Evolutionary conservation across 2,888 invertebrate species (phyloP).

Genomic region (Philonicus albiceps): DNA sequence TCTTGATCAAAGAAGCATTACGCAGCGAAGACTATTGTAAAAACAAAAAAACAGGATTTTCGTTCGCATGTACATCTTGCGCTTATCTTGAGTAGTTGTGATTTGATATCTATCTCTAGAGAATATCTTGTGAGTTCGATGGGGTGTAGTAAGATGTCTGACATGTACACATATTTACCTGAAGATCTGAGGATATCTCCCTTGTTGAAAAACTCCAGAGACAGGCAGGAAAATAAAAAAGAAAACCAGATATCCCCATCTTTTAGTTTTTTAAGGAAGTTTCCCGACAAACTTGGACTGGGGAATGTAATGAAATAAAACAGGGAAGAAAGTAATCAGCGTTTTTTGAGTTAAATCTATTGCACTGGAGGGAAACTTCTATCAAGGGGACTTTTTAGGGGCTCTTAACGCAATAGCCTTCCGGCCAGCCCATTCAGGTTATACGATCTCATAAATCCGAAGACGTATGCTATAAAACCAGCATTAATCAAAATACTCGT

Average conservation of each 20-base stretch:
- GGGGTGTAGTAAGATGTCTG: neutral
- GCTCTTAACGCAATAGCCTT: neutral
- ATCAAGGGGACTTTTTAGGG: neutral
- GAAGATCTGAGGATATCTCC: neutral
- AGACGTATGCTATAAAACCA: constrained; percentile 44
- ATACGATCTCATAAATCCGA: constrained; percentile 42
- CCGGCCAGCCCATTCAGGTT: constrained; percentile 5
- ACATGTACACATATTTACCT: neutral
- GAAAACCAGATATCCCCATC: neutral
- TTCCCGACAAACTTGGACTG: neutral
- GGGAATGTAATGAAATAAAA: constrained; percentile 9
- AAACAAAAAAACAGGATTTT: neutral
- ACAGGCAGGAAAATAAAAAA: neutral
- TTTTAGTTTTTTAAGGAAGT: neutral
- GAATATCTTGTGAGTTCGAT: neutral
- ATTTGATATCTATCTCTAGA: neutral
- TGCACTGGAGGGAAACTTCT: neutral
- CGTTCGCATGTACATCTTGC: neutral
- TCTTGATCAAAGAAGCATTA: neutral
- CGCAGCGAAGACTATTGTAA: neutral
- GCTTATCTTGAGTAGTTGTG: neutral
- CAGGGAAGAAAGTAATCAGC: constrained; percentile 13
- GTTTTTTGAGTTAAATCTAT: neutral
- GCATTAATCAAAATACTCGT: constrained; percentile 48
- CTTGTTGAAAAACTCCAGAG: neutral